phyloP scores from a whole-genome alignment of 2,797 vertebrate genomes.

The Halcyon badia region DNA sequence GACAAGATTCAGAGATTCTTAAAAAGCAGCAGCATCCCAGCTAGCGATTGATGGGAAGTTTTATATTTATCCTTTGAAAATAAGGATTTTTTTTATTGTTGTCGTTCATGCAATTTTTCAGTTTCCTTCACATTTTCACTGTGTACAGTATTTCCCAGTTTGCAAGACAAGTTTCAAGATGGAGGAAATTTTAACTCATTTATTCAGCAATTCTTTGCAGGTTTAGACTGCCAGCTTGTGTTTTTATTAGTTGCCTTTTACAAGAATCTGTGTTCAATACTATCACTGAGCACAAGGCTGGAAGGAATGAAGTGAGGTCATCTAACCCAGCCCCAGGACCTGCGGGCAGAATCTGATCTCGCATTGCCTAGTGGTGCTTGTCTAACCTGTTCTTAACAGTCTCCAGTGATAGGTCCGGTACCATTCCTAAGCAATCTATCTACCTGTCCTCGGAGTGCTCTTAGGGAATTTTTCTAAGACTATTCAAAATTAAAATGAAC shows the following conservation, averaged over 20 bases:
- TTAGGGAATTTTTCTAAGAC: neutral
- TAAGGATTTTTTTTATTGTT: neutral
- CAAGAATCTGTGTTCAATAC: neutral
- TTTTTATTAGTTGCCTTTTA: neutral
- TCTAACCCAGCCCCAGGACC: neutral
- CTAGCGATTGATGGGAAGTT: neutral
- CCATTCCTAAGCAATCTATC: neutral
- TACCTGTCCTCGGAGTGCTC: neutral
- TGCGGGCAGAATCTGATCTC: neutral
- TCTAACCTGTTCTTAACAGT: neutral
- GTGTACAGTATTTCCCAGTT: neutral
- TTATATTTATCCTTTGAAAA: neutral
- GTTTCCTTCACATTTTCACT: neutral
- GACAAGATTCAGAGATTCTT: neutral
- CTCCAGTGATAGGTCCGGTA: neutral
- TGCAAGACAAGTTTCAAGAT: neutral
- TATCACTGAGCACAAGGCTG: neutral
- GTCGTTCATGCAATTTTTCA: neutral
- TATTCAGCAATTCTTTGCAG: neutral
- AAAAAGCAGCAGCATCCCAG: neutral
- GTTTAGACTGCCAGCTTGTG: neutral
- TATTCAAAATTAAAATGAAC: neutral
- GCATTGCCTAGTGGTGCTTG: neutral
- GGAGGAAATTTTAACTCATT: neutral
- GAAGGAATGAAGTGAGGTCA: neutral